Evolutionary conservation across 2,888 invertebrate genomes (phyloP).

Genomic region (Netelia inedita): DNA sequence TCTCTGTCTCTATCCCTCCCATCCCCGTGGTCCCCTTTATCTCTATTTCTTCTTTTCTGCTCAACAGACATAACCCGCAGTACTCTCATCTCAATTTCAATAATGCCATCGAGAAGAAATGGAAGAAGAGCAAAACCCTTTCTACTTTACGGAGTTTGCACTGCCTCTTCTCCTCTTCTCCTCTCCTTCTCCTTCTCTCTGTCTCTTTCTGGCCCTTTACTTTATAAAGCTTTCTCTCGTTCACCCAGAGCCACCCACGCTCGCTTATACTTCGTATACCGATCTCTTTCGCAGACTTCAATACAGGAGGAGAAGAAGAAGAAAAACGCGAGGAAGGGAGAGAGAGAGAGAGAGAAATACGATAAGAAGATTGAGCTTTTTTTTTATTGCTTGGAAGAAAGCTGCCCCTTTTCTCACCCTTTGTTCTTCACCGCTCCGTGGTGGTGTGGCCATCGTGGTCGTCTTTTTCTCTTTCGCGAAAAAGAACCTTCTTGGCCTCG

Average conservation of each 20-base stretch:
- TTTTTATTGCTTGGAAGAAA: slow-evolving; percentile 38
- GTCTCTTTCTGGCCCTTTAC: slow-evolving; percentile 9
- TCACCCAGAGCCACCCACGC: slow-evolving; percentile 27
- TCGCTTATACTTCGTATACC: slow-evolving; percentile 36
- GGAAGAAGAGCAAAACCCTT: slow-evolving; percentile 37
- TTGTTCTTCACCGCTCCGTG: slow-evolving; percentile 49
- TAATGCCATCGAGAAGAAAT: slow-evolving; percentile 58
- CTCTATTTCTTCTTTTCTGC: slow-evolving; percentile 49
- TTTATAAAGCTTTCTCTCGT: slow-evolving; percentile 43
- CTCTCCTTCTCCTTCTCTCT: slow-evolving; percentile 7
- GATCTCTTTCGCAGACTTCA: slow-evolving; percentile 54
- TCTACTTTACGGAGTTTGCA: slow-evolving; percentile 12
- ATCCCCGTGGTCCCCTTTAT: slow-evolving; percentile 13
- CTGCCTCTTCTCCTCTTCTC: slow-evolving; percentile 1
- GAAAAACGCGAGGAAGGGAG: slow-evolving; percentile 8
- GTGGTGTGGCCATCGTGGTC: slow-evolving; percentile 33
- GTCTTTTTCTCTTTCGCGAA: slow-evolving; percentile 20
- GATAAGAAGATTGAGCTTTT: slow-evolving; percentile 42
- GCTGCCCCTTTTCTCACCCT: slow-evolving; percentile 53
- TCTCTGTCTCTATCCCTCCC: background rate
- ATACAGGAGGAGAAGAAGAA: slow-evolving; percentile 45
- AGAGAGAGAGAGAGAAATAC: slow-evolving; percentile 37
- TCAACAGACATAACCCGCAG: slow-evolving; percentile 57
- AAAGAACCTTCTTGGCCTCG: slow-evolving; percentile 46
- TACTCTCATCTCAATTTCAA: slow-evolving; percentile 63